Evolutionary conservation across 2,113 vertebrate species (phyloP).

Genomic region (Cariama cristata): DNA sequence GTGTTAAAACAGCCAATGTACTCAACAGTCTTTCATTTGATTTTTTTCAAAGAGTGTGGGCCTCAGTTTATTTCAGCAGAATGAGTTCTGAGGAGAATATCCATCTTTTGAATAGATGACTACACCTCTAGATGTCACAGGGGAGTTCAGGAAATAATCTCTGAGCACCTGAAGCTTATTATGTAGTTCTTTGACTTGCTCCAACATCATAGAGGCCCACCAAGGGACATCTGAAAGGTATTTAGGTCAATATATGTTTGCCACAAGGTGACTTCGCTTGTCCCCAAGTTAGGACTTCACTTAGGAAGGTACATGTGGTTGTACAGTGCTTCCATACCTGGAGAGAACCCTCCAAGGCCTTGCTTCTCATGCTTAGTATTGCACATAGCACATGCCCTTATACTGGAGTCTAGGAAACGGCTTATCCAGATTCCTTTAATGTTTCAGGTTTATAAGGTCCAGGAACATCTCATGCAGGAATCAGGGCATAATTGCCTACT

Average conservation of each 20-base stretch:
- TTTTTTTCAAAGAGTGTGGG: not conserved
- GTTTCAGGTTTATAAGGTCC: not conserved
- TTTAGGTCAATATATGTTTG: not conserved
- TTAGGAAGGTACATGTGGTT: not conserved
- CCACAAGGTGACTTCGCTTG: not conserved
- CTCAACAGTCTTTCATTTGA: not conserved
- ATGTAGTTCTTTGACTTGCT: not conserved
- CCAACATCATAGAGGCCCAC: fast-evolving
- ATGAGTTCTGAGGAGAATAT: not conserved
- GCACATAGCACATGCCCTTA: not conserved
- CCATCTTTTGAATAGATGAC: not conserved
- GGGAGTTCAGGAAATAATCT: not conserved
- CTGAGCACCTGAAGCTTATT: not conserved
- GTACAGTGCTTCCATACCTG: fast-evolving
- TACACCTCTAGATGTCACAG: not conserved
- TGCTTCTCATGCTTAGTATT: not conserved
- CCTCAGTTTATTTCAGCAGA: not conserved
- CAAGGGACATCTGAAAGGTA: not conserved
- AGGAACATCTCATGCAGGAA: not conserved
- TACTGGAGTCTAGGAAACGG: not conserved
- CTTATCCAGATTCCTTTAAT: not conserved
- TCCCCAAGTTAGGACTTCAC: fast-evolving
- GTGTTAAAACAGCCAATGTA: not conserved
- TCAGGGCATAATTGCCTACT: not conserved
- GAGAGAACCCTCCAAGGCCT: not conserved